These are phyloP conservation scores for Lasius platythorax DNA, from an alignment of 2,888 invertebrate genomes.

Conservation along the genomic window DNA sequence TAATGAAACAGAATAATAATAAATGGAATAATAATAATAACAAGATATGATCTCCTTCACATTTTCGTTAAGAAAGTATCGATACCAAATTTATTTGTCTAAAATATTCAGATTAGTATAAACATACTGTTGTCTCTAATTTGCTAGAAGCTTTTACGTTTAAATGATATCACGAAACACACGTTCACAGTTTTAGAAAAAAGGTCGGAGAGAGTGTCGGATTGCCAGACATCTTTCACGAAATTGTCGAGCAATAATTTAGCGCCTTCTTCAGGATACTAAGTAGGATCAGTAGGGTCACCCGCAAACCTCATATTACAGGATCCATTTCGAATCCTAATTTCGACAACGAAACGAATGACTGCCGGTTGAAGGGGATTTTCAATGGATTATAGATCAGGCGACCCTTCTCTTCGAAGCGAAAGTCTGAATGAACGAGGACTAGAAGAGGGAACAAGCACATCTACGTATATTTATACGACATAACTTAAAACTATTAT, in stretches of 20 bases:
- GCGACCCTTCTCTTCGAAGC: slow-evolving; percentile 50
- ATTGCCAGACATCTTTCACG: slow-evolving; percentile 68
- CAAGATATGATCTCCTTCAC: background rate
- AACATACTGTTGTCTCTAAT: background rate
- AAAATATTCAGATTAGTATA: background rate
- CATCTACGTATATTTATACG: background rate
- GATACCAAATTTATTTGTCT: background rate
- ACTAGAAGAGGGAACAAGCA: background rate
- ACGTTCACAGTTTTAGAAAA: slow-evolving; percentile 12
- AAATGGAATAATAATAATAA: background rate
- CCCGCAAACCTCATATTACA: slow-evolving; percentile 76
- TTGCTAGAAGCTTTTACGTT: slow-evolving; percentile 22
- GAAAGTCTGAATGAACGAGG: slow-evolving; percentile 18
- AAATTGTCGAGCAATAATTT: slow-evolving; percentile 74
- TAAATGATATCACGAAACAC: background rate
- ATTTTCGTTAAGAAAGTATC: background rate
- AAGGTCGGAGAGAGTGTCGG: slow-evolving; percentile 58
- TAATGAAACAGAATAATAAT: background rate
- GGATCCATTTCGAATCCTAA: slow-evolving; percentile 75
- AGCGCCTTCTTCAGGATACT: slow-evolving; percentile 65
- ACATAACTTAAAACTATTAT: background rate
- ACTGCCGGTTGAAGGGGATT: slow-evolving; percentile 66
- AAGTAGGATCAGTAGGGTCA: slow-evolving; percentile 69
- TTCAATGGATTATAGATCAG: slow-evolving; percentile 72
- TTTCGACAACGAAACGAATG: slow-evolving; percentile 70